These are phyloP conservation scores for Vireo griseus DNA, from an alignment of 2,797 vertebrate genomes.

Conservation along the genomic window DNA sequence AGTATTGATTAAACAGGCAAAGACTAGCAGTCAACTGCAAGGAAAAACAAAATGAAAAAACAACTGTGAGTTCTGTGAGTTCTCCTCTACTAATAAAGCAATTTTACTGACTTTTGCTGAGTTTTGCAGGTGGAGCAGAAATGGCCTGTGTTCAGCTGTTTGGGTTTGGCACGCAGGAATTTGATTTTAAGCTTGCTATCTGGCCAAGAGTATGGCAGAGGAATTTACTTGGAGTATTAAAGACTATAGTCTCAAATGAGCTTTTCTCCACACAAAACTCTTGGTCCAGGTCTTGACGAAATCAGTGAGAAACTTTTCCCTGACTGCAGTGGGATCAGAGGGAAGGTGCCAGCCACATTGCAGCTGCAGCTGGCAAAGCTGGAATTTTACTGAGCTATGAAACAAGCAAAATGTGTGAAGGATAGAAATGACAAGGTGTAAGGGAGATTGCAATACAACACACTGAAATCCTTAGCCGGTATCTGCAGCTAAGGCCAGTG, in stretches of 20 bases:
- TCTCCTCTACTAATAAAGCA: not conserved
- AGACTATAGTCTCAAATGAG: not conserved
- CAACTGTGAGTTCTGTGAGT: not conserved
- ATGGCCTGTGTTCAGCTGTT: not conserved
- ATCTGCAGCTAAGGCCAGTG: not conserved
- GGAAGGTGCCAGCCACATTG: not conserved
- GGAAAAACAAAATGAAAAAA: not conserved
- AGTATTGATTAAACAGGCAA: not conserved
- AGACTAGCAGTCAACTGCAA: not conserved
- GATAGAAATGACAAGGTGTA: slow-evolving; percentile 22
- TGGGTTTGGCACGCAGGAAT: not conserved
- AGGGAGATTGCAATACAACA: not conserved
- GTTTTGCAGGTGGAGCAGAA: not conserved
- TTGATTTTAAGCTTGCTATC: not conserved
- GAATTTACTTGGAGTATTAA: not conserved
- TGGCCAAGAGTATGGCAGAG: not conserved
- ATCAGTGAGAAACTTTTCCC: not conserved
- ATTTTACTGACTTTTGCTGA: not conserved
- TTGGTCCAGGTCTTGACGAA: not conserved
- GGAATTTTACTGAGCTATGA: not conserved
- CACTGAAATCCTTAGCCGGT: not conserved
- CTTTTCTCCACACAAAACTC: not conserved
- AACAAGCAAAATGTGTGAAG: slow-evolving; percentile 22
- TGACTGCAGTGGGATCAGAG: not conserved
- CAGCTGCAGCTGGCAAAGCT: slow-evolving; percentile 10